Base-by-base conservation (phyloP, 2,113 vertebrate species). In the Verasper variegatus region DNA sequence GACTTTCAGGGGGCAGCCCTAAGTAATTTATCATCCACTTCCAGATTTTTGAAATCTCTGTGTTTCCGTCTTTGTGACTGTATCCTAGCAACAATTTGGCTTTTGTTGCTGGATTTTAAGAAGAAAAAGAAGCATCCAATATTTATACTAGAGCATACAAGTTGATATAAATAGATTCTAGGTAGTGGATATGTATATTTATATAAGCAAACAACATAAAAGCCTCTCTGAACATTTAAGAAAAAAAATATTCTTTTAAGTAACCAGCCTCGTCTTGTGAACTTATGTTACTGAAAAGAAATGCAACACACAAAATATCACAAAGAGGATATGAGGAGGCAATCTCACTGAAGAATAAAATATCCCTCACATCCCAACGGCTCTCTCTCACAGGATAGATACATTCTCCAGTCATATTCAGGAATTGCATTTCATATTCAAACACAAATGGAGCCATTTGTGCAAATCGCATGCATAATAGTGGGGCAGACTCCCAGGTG, bases 381-480 rank as follows among this genome's bases (percentile, higher is more conserved):
- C 78, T 70, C 73, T 82, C 81, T 82, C 81, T 82, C 63, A 15
- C 57, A 74, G 82, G 86, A 81, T 54, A 62, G 78, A 76, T 65
- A 40, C 2, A 27, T 57, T 78, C 77, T 80, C 57, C 66, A 65
- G 70, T 82, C 68, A 81, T 67, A 80, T 89, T 78, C 58, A 2
- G 68, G 82, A 78, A 89, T 84, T 67, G 77, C 74, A 81, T 86
- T 88, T 91, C 74, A 85, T 90, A 88, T 90, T 93, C 88, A 86
- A 91, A 90, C 84, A 90, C 81, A 92, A 93, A 90, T 85, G 80
- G 89, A 90, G 91, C 93, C 93, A 90, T 92, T 91, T 94, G 91
- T 91, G 85, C 87, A 91, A 92, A 92, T 92, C 61, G 85, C 81
- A 85, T 87, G 86, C 37, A 82, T 90, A 86, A 91, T 87, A 56